Conservation (phyloP, 2,888 invertebrate species). For the Epistrophella euchroma region DNA sequence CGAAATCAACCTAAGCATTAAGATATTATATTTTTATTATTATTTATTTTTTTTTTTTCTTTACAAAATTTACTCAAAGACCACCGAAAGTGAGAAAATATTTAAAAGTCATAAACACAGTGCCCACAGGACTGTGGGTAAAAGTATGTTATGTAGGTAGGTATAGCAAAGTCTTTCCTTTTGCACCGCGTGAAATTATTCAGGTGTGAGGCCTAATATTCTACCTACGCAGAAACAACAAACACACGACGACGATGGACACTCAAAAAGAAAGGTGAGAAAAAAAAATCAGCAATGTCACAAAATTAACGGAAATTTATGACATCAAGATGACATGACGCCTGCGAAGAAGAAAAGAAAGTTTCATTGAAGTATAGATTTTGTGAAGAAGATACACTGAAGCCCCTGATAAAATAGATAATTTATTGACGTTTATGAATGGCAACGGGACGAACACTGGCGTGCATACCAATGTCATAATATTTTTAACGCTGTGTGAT, state of each 20-base stretch:
- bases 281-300: slow-evolving; percentile 77
- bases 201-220: slow-evolving; percentile 49
- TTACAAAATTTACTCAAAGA: slow-evolving; percentile 42
- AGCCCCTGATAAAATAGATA: slow-evolving; percentile 58
- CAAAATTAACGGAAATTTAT: slow-evolving; percentile 82
- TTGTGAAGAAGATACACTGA: slow-evolving; percentile 27
- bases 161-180: slow-evolving; percentile 38
- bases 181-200: slow-evolving; percentile 59
- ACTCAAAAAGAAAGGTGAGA: slow-evolving; percentile 7
- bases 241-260: not conserved
- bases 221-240: slow-evolving; percentile 36
- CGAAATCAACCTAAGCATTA: slow-evolving; percentile 60
- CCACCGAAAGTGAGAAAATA: slow-evolving; percentile 60
- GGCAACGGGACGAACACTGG: slow-evolving; percentile 24
- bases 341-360: slow-evolving; percentile 41
- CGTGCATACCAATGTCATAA: slow-evolving; percentile 60
- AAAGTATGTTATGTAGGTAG: no score
- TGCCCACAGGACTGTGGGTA: slow-evolving; percentile 56
- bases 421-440: slow-evolving; percentile 71
- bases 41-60: not conserved
- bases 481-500: slow-evolving; percentile 36
- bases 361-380: slow-evolving; percentile 25
- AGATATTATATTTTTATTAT: slow-evolving; percentile 51
- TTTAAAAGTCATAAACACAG: not conserved
- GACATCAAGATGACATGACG: slow-evolving; percentile 76